Base-by-base conservation (phyloP, 2,113 vertebrate species). In the Misgurnus mizolepis region DNA sequence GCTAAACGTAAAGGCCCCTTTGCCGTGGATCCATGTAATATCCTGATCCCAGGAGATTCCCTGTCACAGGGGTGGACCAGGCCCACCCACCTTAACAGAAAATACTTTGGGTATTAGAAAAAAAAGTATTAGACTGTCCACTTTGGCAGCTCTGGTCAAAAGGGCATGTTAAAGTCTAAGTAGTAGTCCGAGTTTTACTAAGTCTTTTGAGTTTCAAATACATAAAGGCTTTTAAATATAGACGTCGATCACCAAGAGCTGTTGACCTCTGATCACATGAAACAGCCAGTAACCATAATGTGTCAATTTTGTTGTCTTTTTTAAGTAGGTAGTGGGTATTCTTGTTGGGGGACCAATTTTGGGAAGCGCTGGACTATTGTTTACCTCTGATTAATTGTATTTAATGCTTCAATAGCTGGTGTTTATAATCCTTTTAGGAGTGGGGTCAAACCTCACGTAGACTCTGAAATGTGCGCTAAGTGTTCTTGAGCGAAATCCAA, bases 21-120 rank as follows among this genome's bases (percentile, higher is more conserved):
- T 93, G 86, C 89, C 88, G 87, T 89, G 87, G 80, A 86, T 82
- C 17, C 80, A 8, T 90, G 87, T 93, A 92, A 93, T 93, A 89
- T 92, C 27, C 58, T 93, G 91, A 93, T 92, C 90, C 81, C 71
- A 17, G 47, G 83, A 82, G 87, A 45, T 85, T 83, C 72, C 87
- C 88, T 86, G 72, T 66, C 83, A 85, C 82, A 79, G 84, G 82
- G 76, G 89, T 84, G 83, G 86, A 88, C 83, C 83, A 83, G 73
- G 77, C 83, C 86, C 80, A 75, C 83, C 83, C 83, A 86, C 88
- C 85, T 65, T 12, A 75, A 87, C 86, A 89, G 81, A 89, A n/a
- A n/a, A n/a, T n/a, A n/a, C n/a, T n/a, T n/a, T n/a, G n/a, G n/a
- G n/a, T n/a, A n/a, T n/a, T n/a, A n/a, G n/a, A n/a, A 60, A 81